These are phyloP conservation scores for Meteorus sp. DNA, from an alignment of 1,140 invertebrate genomes.

Conservation along the genomic window DNA sequence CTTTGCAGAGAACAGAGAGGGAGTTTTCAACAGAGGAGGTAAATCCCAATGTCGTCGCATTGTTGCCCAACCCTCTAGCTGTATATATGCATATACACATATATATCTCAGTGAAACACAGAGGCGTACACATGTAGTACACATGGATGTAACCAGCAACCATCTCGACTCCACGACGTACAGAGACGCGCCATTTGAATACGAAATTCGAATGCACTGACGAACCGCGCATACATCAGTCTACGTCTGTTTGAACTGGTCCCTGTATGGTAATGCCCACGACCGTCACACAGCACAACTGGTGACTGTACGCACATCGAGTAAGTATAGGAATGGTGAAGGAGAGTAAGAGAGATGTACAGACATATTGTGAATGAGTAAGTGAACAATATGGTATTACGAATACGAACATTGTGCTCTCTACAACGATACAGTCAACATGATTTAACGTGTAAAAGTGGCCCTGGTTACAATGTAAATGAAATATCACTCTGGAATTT, in stretches of 20 bases:
- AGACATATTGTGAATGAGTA: constrained; percentile 2
- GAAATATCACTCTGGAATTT: no score
- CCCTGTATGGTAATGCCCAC: constrained; percentile 53
- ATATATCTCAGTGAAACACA: not conserved
- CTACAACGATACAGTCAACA: constrained; percentile 5
- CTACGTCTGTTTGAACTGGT: constrained; percentile 56
- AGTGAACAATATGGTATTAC: constrained; percentile 4
- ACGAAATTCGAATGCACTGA: constrained; percentile 56
- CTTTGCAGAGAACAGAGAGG: no score
- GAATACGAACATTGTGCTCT: constrained; percentile 2
- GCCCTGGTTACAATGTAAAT: no score
- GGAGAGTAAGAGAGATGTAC: not conserved
- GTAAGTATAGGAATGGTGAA: not conserved
- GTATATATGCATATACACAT: not conserved
- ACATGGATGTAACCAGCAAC: constrained; percentile 7
- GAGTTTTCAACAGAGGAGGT: no score
- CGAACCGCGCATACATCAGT: constrained; percentile 55
- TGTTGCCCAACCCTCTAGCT: not conserved
- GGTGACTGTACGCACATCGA: constrained; percentile 25
- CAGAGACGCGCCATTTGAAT: constrained; percentile 52
- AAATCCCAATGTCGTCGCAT: no score
- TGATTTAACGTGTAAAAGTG: no score
- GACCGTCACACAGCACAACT: constrained; percentile 27
- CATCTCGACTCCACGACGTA: not conserved
- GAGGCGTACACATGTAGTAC: not conserved